phyloP scores from a whole-genome alignment of 2,888 invertebrate species.

The Drosophila sordidapex region DNA sequence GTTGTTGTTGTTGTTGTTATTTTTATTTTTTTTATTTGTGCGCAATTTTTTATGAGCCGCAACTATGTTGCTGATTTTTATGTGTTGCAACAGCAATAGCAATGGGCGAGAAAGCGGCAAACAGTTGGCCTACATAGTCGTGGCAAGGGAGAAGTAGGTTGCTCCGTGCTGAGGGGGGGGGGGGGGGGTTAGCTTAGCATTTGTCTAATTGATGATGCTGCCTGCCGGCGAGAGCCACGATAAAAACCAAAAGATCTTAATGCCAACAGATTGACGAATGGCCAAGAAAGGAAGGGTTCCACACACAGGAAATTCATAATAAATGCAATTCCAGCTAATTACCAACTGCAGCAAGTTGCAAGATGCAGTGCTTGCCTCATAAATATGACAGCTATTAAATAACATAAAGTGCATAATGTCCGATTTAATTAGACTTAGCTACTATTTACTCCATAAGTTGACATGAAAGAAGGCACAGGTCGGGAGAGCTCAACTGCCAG shows the following conservation, averaged over 20 bases:
- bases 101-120: slow-evolving; percentile 71
- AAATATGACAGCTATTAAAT: neutral
- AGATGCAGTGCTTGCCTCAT: neutral
- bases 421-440: neutral
- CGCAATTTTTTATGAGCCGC: slow-evolving; percentile 76
- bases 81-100: slow-evolving; percentile 63
- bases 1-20: neutral
- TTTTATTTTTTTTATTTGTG: slow-evolving; percentile 66
- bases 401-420: neutral
- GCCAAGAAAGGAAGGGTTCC: slow-evolving; percentile 19
- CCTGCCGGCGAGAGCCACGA: slow-evolving; percentile 10
- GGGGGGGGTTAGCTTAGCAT: slow-evolving; percentile 40
- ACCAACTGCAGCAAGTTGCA: slow-evolving; percentile 1
- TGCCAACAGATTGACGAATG: slow-evolving; percentile 29
- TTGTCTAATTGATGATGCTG: slow-evolving; percentile 67
- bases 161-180: neutral
- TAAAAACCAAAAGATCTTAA: slow-evolving; percentile 28
- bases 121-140: slow-evolving; percentile 70
- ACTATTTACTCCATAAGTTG: neutral
- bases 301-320: slow-evolving; percentile 27
- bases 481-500: neutral
- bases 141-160: neutral
- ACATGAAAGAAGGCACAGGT: neutral
- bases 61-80: slow-evolving; percentile 80
- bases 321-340: slow-evolving; percentile 20